A percentile compares a stretch with the other conserved stretches of the same genome.
phyloP scores from a whole-genome alignment of 2,113 vertebrate genomes.

The Ophthalmolycus amberensis region DNA sequence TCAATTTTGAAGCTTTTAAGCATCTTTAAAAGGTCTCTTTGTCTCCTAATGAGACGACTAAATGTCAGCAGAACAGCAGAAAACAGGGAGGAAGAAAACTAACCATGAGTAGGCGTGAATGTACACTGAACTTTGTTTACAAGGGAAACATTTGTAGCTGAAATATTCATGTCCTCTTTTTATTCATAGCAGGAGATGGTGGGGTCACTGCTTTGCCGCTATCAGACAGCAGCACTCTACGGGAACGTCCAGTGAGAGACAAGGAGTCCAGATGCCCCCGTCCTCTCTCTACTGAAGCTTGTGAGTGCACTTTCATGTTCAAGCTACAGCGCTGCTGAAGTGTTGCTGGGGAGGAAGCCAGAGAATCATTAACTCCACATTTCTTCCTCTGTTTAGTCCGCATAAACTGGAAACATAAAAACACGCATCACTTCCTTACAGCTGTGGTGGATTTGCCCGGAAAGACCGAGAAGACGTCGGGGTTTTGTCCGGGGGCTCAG shows the following conservation, averaged over 20 bases:
- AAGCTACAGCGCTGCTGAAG: slow-evolving; percentile 8
- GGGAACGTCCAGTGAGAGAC: background rate
- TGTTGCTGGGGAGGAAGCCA: slow-evolving; percentile 12
- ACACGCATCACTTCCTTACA: background rate
- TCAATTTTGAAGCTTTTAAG: too few relatives aligned
- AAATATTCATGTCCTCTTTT: too few relatives aligned
- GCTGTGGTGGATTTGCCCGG: background rate
- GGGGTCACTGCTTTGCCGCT: too few relatives aligned
- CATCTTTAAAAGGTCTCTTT: too few relatives aligned
- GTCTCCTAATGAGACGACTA: too few relatives aligned
- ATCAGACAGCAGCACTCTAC: too few relatives aligned
- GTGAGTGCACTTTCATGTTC: slow-evolving; percentile 36
- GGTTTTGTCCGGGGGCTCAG: background rate
- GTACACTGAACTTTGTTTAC: too few relatives aligned
- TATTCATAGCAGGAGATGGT: too few relatives aligned
- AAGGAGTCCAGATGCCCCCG: background rate
- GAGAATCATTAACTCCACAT: background rate
- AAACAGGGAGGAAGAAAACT: too few relatives aligned
- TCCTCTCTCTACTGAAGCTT: background rate
- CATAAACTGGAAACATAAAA: background rate
- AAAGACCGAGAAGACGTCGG: background rate
- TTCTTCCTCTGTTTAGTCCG: background rate
- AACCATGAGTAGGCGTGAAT: too few relatives aligned
- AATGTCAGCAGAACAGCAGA: too few relatives aligned
- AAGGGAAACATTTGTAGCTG: too few relatives aligned